Base-by-base conservation (phyloP, 1,140 invertebrate species). In the Drosophila pachea region DNA sequence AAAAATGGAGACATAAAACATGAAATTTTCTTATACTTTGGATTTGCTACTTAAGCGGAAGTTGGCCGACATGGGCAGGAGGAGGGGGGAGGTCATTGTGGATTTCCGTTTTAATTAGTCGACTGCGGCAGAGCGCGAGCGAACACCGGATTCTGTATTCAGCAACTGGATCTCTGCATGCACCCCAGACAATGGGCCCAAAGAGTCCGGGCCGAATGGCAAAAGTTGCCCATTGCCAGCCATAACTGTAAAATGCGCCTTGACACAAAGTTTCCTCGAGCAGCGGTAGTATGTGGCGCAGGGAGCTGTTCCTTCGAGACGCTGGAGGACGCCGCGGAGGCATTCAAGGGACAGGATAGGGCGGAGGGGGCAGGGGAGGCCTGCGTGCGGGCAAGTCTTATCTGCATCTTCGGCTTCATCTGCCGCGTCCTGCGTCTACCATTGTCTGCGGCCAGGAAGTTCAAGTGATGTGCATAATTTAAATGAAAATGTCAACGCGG, bases 51-150 rank as follows among this genome's bases (percentile, higher is more conserved):
- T 82, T 82, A 72, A 77, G 60, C 76, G 78, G 78, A 83, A 73
- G 79, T 73, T 65, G 48, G 40, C 12, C 29, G 48, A 59, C 45
- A 35, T 29, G 38, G 31, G 6, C 7, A 7, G 48, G 42, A 2
- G 5, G 5, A 8, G 42, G 14, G 12, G 8, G 5, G 36, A 32
- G 8, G 76, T 70, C 81, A 74, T 76, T 84, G 81, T 81, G 81
- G 81, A 86, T 86, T 81, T 86, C 81, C 81, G 81, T 86, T 86
- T 86, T 86, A 86, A 86, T 86, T 86, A 86, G 81, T 86, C 81
- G 81, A 55, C 63, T 67, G 35, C 73, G 71, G 77, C 69, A 63
- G 53, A 45, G 40, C 40, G 53, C 59, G 64, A 60, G 55, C 60
- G 58, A 55, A 61, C 60, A 79, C 78, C 78, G 78, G 73, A 76